phyloP scores from a whole-genome alignment of 2,113 vertebrate genomes.

The Alethe diademata region DNA sequence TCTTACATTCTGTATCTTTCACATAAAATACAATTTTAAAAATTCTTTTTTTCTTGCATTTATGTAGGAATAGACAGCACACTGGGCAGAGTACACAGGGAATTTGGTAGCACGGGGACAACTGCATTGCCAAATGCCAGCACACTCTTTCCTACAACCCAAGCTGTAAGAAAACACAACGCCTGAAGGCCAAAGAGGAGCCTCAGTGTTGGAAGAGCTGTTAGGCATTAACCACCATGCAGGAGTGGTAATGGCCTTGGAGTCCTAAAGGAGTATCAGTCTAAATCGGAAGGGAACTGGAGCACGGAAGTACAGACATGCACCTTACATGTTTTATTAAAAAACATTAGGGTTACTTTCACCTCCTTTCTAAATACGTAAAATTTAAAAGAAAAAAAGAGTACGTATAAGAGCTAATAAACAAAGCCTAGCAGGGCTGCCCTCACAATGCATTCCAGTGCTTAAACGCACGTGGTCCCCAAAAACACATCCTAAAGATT shows the following conservation, averaged over 20 bases:
- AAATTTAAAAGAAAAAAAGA: not conserved
- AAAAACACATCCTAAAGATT: accelerated
- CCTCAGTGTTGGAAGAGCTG: accelerated
- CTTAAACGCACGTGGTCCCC: accelerated
- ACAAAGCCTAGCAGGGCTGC: not conserved
- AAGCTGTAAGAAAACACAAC: accelerated
- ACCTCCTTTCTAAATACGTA: not conserved
- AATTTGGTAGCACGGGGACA: not conserved
- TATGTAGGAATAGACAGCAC: not conserved
- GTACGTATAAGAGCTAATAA: accelerated
- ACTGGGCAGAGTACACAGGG: accelerated
- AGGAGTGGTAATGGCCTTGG: not conserved
- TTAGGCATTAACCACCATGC: not conserved
- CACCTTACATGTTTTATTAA: not conserved
- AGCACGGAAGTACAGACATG: accelerated
- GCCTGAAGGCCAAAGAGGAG: not conserved
- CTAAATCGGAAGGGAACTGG: accelerated
- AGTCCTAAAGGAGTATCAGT: not conserved
- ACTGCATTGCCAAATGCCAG: not conserved
- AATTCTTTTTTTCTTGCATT: not conserved
- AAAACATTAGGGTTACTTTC: not conserved
- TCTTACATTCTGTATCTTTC: not conserved
- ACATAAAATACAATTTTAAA: not conserved
- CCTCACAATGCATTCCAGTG: accelerated
- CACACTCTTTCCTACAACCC: not conserved